A percentile compares a stretch with the other conserved stretches of the same genome.
phyloP scores from a whole-genome alignment of 2,113 vertebrate genomes.

The Mohoua ochrocephala region DNA sequence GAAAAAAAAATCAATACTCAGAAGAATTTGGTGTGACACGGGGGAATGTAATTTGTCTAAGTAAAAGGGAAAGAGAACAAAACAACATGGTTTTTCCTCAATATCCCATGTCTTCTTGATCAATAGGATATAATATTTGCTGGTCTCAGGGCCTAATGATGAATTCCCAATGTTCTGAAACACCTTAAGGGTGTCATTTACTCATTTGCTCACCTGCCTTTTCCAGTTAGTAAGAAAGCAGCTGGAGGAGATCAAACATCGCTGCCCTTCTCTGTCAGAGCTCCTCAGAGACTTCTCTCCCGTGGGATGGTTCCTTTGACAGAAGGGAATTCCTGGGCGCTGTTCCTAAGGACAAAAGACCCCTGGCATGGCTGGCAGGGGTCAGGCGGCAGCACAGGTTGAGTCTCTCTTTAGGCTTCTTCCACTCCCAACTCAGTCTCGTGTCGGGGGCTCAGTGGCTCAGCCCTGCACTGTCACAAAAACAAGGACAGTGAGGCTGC shows the following conservation, averaged over 20 bases:
- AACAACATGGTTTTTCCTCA: background rate
- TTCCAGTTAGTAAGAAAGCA: conserved; percentile 25
- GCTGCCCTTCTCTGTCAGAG: background rate
- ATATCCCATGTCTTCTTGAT: background rate
- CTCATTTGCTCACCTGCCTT: background rate
- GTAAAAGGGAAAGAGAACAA: background rate
- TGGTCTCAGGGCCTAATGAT: background rate
- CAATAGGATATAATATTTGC: background rate
- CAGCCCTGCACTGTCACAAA: background rate
- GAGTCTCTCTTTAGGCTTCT: background rate
- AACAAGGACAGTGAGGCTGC: background rate
- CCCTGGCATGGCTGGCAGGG: conserved; percentile 18
- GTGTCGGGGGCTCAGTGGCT: background rate
- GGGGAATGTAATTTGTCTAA: conserved; percentile 36
- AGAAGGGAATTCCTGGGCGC: conserved; percentile 2
- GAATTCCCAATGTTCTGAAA: background rate
- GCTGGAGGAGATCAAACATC: background rate
- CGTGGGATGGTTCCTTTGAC: conserved; percentile 11
- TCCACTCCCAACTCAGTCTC: background rate
- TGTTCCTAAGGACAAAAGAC: conserved; percentile 33
- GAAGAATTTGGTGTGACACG: background rate
- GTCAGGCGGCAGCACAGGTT: background rate
- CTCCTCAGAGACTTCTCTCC: conserved; percentile 1
- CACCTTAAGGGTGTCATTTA: background rate
- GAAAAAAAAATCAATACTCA: conserved; percentile 44